phyloP scores from a whole-genome alignment of 2,797 vertebrate genomes.

The Crypturellus tataupa region DNA sequence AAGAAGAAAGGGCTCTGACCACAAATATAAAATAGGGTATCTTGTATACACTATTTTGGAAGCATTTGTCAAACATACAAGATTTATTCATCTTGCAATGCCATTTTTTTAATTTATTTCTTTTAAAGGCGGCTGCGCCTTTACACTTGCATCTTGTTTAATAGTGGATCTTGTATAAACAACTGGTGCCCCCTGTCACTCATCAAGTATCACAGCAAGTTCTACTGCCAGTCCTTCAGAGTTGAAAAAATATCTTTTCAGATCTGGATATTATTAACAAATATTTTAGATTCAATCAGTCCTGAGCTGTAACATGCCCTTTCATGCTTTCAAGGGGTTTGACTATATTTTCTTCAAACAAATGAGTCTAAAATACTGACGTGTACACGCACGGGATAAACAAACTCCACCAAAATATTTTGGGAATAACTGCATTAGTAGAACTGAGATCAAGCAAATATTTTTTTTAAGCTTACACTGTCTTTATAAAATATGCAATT shows the following conservation, averaged over 20 bases:
- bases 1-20: background rate
- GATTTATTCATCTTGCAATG: background rate
- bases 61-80: slow-evolving; percentile 45
- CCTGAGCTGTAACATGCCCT: background rate
- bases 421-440: background rate
- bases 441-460: background rate
- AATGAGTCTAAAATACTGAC: background rate
- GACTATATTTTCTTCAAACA: background rate
- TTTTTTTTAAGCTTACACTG: too few relatives aligned
- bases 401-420: background rate
- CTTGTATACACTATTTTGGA: background rate
- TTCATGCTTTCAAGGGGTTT: background rate
- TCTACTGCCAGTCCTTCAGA: background rate
- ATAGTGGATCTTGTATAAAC: background rate
- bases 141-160: background rate
- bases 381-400: background rate
- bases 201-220: background rate
- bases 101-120: background rate
- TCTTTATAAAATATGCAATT: too few relatives aligned
- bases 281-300: background rate
- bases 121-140: background rate
- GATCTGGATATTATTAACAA: background rate
- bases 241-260: background rate
- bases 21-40: too few relatives aligned
- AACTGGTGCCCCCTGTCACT: too few relatives aligned